A percentile compares a stretch with the other conserved stretches of the same genome.
phyloP scores from a whole-genome alignment of 2,888 invertebrate genomes.

The Syrista parreyssii region DNA sequence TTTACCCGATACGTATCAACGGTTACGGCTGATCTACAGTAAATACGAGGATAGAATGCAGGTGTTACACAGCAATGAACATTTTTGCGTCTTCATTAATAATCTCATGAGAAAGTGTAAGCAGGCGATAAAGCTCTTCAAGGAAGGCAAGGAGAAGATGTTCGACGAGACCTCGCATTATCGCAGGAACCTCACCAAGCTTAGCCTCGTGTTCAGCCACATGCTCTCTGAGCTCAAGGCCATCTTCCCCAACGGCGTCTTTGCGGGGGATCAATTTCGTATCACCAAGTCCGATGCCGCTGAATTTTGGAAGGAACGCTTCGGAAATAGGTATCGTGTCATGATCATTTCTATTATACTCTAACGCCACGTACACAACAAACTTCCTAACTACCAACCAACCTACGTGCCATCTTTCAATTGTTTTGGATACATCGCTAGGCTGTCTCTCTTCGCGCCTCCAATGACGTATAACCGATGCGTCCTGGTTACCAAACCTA shows the following conservation, averaged over 20 bases:
- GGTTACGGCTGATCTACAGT: constrained; percentile 92
- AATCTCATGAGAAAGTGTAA: constrained; percentile 99
- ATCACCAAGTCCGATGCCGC: constrained; percentile 99
- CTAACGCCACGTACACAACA: neutral
- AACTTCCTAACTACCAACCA: neutral
- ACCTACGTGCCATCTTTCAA: neutral
- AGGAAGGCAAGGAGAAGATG: constrained; percentile 98
- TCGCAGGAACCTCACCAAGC: constrained; percentile 94
- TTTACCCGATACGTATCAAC: constrained; percentile 98
- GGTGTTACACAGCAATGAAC: constrained; percentile 92
- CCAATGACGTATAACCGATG: neutral
- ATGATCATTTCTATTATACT: neutral
- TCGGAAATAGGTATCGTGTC: constrained; percentile 86
- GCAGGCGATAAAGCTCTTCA: constrained; percentile 97
- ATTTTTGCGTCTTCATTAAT: constrained; percentile 97
- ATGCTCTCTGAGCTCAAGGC: constrained; percentile 99
- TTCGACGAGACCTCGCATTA: constrained; percentile 97
- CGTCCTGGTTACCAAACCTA: neutral
- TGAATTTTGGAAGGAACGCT: constrained; percentile 96
- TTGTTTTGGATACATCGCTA: neutral
- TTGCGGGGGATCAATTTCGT: constrained; percentile 96
- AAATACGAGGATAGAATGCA: constrained; percentile 97
- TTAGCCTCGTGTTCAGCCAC: constrained; percentile 98
- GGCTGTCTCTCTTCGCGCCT: neutral
- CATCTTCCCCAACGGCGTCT: constrained; percentile 95